Evolutionary conservation across 2,888 invertebrate genomes (phyloP).

Genomic region (Tinea trinotella): DNA sequence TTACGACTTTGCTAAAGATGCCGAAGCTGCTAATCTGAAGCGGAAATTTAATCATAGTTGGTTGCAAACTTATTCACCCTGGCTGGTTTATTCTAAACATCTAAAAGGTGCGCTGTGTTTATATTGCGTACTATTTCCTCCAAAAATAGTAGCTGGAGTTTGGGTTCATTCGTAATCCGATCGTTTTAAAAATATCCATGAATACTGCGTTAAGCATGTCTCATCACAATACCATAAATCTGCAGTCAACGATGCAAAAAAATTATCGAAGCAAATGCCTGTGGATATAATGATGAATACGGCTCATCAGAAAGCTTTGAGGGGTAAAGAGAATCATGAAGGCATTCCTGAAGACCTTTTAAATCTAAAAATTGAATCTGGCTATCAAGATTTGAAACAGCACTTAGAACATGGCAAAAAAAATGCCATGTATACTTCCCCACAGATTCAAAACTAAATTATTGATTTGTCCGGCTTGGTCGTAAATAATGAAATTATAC

Average conservation of each 20-base stretch:
- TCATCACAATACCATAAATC: conserved; percentile 16
- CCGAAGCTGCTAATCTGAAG: too few species aligned
- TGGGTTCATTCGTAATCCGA: too few species aligned
- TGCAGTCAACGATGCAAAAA: conserved; percentile 19
- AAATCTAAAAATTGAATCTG: conserved; percentile 16
- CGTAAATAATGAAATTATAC: conserved; percentile 23
- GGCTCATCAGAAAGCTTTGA: conserved; percentile 19
- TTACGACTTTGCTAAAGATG: too few species aligned
- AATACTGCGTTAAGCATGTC: too few species aligned
- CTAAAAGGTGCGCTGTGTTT: too few species aligned
- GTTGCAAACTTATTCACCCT: too few species aligned
- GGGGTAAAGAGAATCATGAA: conserved; percentile 9
- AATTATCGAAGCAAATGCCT: conserved; percentile 18
- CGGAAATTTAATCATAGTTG: too few species aligned
- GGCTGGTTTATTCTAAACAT: too few species aligned
- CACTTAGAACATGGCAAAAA: conserved; percentile 23
- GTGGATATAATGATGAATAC: conserved; percentile 21
- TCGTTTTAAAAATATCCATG: too few species aligned
- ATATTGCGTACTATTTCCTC: too few species aligned
- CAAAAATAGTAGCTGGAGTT: too few species aligned
- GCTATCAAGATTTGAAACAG: conserved; percentile 22
- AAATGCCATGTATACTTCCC: conserved; percentile 23
- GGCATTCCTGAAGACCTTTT: too few species aligned
- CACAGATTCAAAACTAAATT: conserved; percentile 25
- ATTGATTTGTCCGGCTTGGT: conserved; percentile 26